These are phyloP conservation scores for Sebastes dallii DNA, from an alignment of 2,797 vertebrate genomes.

Conservation along the genomic window DNA sequence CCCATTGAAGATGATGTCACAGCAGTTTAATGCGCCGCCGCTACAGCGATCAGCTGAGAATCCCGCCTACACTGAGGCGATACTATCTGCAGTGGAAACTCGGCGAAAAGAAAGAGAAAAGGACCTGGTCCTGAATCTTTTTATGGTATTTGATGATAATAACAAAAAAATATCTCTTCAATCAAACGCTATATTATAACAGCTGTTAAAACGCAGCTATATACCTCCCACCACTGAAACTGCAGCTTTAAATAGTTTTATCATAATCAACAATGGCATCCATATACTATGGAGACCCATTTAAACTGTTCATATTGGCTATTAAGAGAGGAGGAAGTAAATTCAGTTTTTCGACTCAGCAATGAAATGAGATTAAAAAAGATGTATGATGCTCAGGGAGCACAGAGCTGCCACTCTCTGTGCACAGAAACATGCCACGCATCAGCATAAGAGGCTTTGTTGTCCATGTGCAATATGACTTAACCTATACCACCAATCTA, in stretches of 20 bases:
- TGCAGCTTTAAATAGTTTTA: background rate
- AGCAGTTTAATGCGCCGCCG: too few species aligned
- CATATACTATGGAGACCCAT: background rate
- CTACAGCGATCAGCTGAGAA: too few species aligned
- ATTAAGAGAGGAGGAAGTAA: background rate
- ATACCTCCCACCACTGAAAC: background rate
- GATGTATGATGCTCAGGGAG: conserved; percentile 5
- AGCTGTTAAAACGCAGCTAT: background rate
- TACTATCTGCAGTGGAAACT: too few species aligned
- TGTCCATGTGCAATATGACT: conserved; percentile 23
- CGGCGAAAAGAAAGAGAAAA: too few species aligned
- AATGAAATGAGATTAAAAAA: conserved; percentile 34
- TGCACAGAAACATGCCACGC: conserved; percentile 3
- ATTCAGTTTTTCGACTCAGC: conserved; percentile 11
- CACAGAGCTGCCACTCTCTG: conserved; percentile 15
- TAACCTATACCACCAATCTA: conserved; percentile 24
- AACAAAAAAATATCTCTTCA: background rate
- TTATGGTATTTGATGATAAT: background rate
- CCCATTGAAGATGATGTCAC: too few species aligned
- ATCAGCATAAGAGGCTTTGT: conserved; percentile 47
- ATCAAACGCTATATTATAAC: background rate
- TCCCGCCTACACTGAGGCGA: too few species aligned
- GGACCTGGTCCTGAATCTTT: background rate
- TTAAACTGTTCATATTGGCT: background rate
- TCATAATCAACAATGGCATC: conserved; percentile 2